Evolutionary conservation across 2,113 vertebrate genomes (phyloP), one percentile per base, ranked within the genome.

Genomic region (Pelecanoides urinatrix): DNA sequence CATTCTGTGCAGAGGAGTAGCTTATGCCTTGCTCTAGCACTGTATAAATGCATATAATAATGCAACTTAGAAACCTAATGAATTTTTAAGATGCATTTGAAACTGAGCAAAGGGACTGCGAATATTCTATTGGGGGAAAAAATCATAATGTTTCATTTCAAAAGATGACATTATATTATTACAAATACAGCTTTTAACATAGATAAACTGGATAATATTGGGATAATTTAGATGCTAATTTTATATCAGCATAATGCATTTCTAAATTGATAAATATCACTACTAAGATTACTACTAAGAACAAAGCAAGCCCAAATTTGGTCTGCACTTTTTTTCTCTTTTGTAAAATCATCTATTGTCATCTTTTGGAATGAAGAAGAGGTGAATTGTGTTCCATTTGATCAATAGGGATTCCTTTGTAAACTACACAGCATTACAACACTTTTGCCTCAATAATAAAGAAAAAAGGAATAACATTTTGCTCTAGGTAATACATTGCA

Each of bases 1-100:
- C 2, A 65, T 82, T 87, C 40, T 58, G 38, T 55, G 58, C 80
- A 76, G 83, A 85, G 83, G 13, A 90, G 38, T 23, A 2, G 9
- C 66, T 91, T 90, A 25, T 42, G 70, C 62, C 66, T 94, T 77
- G n/a, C 66, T 79, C 50, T 56, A 70, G 58, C 62, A 50, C 66
- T 89, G 86, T 23, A 40, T 20, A 92, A 93, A 89, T 29, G 80
- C 27, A 68, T 25, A 68, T 16, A 62, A 65, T 62, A 88, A 76
- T 27, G 65, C 53, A 76, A 47, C 70, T 73, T 77, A 40, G 91
- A 92, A 94, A 92, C 13, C 11, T 58, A 94, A 93, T 66, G 58
- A 58, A 86, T 90, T 95, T 96, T 93, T 88, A 94, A 88, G 84
- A 86, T 70, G 58, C 66, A 36, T 49, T 25, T 90, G 87, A 75